phyloP scores from a whole-genome alignment of 2,888 invertebrate species.

The Troides helena region DNA sequence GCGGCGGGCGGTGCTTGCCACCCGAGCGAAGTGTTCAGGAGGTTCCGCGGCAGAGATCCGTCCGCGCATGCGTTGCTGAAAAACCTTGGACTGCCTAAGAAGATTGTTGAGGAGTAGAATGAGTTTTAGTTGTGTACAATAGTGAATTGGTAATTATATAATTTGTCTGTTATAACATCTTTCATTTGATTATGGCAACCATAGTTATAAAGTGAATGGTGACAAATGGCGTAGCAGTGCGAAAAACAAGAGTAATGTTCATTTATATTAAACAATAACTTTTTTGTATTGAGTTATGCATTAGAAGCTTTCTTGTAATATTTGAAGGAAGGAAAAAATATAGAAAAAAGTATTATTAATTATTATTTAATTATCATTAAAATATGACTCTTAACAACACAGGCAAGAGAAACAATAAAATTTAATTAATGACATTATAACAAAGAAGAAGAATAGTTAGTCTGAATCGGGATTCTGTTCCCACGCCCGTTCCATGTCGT shows the following conservation, averaged over 20 bases:
- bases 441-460: conserved; percentile 35
- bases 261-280: too few species aligned
- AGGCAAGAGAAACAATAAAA: too few species aligned
- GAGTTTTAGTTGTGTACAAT: conserved; percentile 41
- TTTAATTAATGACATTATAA: too few species aligned
- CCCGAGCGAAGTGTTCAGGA: conserved; percentile 91
- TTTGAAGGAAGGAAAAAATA: too few species aligned
- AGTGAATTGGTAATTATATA: conserved; percentile 45
- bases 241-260: too few species aligned
- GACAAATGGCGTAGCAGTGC: too few species aligned
- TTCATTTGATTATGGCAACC: neutral
- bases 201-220: neutral
- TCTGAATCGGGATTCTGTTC: conserved; percentile 86
- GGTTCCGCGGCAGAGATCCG: conserved; percentile 95
- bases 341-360: too few species aligned
- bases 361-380: too few species aligned
- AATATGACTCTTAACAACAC: too few species aligned
- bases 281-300: too few species aligned
- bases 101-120: conserved; percentile 54
- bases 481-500: conserved; percentile 88
- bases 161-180: neutral
- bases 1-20: conserved; percentile 90
- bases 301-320: too few species aligned
- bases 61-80: conserved; percentile 89
- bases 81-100: conserved; percentile 78